Conservation (phyloP, 2,113 vertebrate genomes). For the Nyctereutes procyonoides region DNA sequence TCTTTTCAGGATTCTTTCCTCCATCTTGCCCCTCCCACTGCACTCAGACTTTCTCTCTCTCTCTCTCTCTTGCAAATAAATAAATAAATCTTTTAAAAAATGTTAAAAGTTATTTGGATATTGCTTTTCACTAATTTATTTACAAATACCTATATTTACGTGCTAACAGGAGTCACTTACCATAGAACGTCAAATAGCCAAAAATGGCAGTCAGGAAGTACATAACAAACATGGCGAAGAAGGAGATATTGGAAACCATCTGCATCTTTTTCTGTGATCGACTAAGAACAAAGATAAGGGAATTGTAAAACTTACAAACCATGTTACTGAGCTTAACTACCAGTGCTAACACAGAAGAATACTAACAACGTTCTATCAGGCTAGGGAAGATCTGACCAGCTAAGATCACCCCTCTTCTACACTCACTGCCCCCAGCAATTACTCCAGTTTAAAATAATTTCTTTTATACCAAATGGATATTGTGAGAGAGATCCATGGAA, state of each 20-base stretch:
- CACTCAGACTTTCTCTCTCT: neutral
- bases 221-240: slow-evolving; percentile 91
- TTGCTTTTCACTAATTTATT: neutral
- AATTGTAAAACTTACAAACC: slow-evolving; percentile 55
- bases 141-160: neutral
- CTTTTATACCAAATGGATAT: neutral
- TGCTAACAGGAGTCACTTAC: slow-evolving; percentile 81
- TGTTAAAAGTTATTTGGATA: neutral
- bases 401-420: neutral
- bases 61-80: neutral
- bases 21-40: rapidly evolving
- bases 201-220: slow-evolving; percentile 91
- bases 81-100: neutral
- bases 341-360: neutral
- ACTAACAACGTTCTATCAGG: neutral
- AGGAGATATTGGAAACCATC: slow-evolving; percentile 90
- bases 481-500: neutral
- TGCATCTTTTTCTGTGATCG: slow-evolving; percentile 91
- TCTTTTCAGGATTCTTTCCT: neutral
- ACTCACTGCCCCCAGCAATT: neutral
- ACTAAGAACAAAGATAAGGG: slow-evolving; percentile 82
- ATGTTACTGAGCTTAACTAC: neutral
- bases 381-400: neutral
- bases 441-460: neutral
- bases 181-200: slow-evolving; percentile 91